Percentiles rank a stretch among this genome's conserved stretches.
Evolutionary conservation across 2,888 invertebrate species (phyloP).

Genomic region (Didymodactylos carnosus): DNA sequence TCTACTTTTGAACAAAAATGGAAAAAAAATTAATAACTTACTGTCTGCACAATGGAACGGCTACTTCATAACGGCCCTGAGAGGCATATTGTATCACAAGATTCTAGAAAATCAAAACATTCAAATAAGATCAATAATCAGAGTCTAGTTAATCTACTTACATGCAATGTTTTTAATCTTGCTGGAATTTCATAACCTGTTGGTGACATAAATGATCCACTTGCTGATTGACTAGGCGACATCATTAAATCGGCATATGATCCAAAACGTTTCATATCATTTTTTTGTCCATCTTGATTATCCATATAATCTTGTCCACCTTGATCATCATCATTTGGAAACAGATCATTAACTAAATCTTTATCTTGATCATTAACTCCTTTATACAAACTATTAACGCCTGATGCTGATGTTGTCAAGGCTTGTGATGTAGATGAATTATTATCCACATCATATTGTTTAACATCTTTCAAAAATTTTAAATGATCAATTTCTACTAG

Average conservation of each 20-base stretch:
- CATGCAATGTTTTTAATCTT: slow-evolving; percentile 79
- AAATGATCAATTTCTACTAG: slow-evolving; percentile 8
- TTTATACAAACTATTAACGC: background rate
- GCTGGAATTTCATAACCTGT: slow-evolving; percentile 76
- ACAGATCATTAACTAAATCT: background rate
- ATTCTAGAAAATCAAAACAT: too few relatives aligned
- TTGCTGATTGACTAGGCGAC: background rate
- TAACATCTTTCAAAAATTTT: slow-evolving; percentile 12
- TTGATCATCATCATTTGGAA: background rate
- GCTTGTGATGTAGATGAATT: background rate
- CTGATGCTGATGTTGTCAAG: background rate
- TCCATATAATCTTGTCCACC: slow-evolving; percentile 39
- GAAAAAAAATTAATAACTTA: too few relatives aligned
- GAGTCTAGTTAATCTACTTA: too few relatives aligned
- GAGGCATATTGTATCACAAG: slow-evolving; percentile 98
- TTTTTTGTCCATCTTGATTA: background rate
- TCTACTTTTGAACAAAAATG: too few relatives aligned
- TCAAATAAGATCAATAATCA: too few relatives aligned
- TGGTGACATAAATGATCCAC: background rate
- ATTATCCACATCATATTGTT: slow-evolving; percentile 9
- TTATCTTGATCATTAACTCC: background rate
- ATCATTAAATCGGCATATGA: slow-evolving; percentile 6
- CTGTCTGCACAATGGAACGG: slow-evolving; percentile 97
- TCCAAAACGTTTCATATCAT: slow-evolving; percentile 3
- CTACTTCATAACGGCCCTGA: slow-evolving; percentile 59